Evolutionary conservation across 2,888 invertebrate species (phyloP), one percentile per base, ranked within the genome.

Genomic region (Erebia palarica): DNA sequence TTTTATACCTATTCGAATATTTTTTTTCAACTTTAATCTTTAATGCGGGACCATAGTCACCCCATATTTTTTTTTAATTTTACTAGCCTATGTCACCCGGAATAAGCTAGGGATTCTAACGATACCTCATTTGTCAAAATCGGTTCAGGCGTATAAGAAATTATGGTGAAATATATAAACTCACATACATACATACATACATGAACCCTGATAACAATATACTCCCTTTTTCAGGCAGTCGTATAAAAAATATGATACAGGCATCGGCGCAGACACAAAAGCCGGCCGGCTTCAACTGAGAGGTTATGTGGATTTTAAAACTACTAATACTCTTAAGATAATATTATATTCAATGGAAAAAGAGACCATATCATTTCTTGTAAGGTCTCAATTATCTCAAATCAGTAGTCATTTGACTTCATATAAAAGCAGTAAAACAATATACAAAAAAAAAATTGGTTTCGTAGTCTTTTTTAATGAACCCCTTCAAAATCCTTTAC

Each of bases 211-310:
- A n/a, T n/a, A n/a, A n/a, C n/a, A n/a, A n/a, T n/a, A n/a, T n/a
- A n/a, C n/a, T n/a, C n/a, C n/a, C n/a, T n/a, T n/a, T n/a, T n/a
- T n/a, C n/a, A n/a, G n/a, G n/a, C n/a, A n/a, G n/a, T n/a, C n/a
- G n/a, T n/a, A n/a, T n/a, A 53, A 49, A 49, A 51, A 64, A 53
- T 36, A n/a, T 27, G 21, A 21, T 55, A 53, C 55, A 42, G 53
- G 65, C 18, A 65, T 42, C 53, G 55, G 55, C 65, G 42, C 65
- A 53, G 5, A 59, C 18, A 57, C 21, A 57, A 49, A 61, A 49
- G 57, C 74, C 75, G 76, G 76, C 73, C 75, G 74, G 75, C 73
- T 71, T 74, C 68, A 3, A 14, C 13, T 55, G 11, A 42, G 44
- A 69, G 51, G 44, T 69, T 66, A 57, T 14, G 47, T 42, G 21